Conservation (phyloP, 2,888 invertebrate genomes). For the Herminia tarsipennalis region DNA sequence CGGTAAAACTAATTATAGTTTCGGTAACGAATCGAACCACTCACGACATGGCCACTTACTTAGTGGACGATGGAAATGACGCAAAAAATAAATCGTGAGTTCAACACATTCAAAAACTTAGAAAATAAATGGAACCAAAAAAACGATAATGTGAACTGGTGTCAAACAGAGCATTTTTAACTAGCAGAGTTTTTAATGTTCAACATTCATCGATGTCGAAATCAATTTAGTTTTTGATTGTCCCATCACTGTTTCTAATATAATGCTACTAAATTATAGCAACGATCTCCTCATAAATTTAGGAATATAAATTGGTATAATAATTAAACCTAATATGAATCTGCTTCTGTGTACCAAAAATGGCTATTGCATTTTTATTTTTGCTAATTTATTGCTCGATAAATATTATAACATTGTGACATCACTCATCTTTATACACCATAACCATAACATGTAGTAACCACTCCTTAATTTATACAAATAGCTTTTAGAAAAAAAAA, state of each 20-base stretch:
- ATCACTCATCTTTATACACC: conserved; percentile 14
- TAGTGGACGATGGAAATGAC: conserved; percentile 62
- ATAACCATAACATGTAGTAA: conserved; percentile 18
- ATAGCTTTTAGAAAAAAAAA: background rate
- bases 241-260: conserved; percentile 26
- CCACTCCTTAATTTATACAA: conserved; percentile 27
- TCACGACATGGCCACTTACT: conserved; percentile 72
- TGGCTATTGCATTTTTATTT: conserved; percentile 28
- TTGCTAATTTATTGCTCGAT: conserved; percentile 29
- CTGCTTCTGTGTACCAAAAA: conserved; percentile 26
- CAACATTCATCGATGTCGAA: conserved; percentile 26
- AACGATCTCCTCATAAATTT: conserved; percentile 30
- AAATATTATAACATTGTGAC: conserved; percentile 27
- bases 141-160: conserved; percentile 54
- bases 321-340: conserved; percentile 27
- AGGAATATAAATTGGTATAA: conserved; percentile 27
- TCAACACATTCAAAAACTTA: conserved; percentile 65
- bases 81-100: conserved; percentile 75
- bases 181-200: conserved; percentile 20
- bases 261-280: conserved; percentile 37
- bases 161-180: conserved; percentile 42
- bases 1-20: conserved; percentile 80
- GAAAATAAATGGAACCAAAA: conserved; percentile 56
- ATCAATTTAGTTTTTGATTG: conserved; percentile 32
- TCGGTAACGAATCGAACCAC: conserved; percentile 74